Evolutionary conservation across 2,113 vertebrate species (phyloP).

Genomic region (Cygnus atratus): DNA sequence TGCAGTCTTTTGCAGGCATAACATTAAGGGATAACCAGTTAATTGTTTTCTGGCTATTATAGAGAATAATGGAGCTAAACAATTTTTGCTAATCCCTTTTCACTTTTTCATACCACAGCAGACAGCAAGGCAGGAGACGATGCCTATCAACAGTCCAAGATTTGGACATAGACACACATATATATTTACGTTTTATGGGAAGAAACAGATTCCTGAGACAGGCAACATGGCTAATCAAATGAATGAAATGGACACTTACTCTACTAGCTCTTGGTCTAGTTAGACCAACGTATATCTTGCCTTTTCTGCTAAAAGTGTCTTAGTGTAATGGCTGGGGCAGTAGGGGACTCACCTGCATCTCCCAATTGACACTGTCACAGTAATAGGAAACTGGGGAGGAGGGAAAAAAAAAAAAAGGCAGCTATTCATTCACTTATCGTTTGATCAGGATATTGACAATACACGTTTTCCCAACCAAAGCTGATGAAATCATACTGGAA

Average conservation of each 20-base stretch:
- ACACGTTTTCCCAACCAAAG: conserved; percentile 6
- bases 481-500: neutral
- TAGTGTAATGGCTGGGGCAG: neutral
- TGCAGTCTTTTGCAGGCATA: neutral
- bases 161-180: neutral
- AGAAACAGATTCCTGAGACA: neutral
- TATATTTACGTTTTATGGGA: neutral
- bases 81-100: neutral
- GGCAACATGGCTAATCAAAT: accelerated
- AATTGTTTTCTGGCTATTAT: neutral
- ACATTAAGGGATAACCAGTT: neutral
- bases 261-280: neutral
- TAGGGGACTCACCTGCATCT: neutral
- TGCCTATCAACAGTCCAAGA: neutral
- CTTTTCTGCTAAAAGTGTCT: neutral
- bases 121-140: neutral
- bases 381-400: neutral
- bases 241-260: neutral
- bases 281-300: neutral
- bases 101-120: neutral
- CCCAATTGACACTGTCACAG: neutral
- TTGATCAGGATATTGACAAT: neutral
- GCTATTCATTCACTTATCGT: neutral
- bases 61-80: neutral
- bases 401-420: neutral